phyloP scores from a whole-genome alignment of 2,888 invertebrate genomes.

The Drosophila lacicola region DNA sequence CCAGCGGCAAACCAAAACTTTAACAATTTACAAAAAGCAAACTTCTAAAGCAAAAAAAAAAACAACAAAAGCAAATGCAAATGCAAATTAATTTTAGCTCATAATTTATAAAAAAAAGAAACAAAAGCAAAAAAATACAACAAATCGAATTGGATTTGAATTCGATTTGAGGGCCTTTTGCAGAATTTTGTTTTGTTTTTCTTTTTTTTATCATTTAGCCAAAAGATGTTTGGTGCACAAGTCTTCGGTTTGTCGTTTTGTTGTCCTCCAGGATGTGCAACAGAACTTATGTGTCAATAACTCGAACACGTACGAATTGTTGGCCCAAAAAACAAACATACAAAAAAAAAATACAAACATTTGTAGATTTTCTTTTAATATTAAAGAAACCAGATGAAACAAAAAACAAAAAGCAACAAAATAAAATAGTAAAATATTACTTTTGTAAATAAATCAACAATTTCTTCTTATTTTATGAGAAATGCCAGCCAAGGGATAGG shows the following conservation, averaged over 20 bases:
- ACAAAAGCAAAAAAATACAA: background rate
- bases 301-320: constrained; percentile 36
- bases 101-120: constrained; percentile 27
- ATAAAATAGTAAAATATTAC: constrained; percentile 81
- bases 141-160: constrained; percentile 15
- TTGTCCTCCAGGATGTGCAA: constrained; percentile 57
- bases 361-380: constrained; percentile 74
- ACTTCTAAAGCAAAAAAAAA: constrained; percentile 23
- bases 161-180: constrained; percentile 12
- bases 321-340: constrained; percentile 41
- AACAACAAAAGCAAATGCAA: constrained; percentile 16
- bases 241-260: constrained; percentile 59
- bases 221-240: constrained; percentile 43
- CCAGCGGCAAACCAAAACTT: constrained; percentile 70
- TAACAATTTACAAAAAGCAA: constrained; percentile 49
- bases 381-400: constrained; percentile 57
- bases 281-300: constrained; percentile 43
- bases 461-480: constrained; percentile 34
- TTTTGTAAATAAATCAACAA: constrained; percentile 72
- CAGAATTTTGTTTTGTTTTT: constrained; percentile 44
- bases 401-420: constrained; percentile 54
- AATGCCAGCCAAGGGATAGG: background rate
- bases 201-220: constrained; percentile 21
- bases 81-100: constrained; percentile 42
- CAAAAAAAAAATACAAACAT: constrained; percentile 50